These are phyloP conservation scores for Halisarca cf. caerulea DNA, from an alignment of 37 sponge, comb jelly and placozoan genomes.

Conservation along the genomic window DNA sequence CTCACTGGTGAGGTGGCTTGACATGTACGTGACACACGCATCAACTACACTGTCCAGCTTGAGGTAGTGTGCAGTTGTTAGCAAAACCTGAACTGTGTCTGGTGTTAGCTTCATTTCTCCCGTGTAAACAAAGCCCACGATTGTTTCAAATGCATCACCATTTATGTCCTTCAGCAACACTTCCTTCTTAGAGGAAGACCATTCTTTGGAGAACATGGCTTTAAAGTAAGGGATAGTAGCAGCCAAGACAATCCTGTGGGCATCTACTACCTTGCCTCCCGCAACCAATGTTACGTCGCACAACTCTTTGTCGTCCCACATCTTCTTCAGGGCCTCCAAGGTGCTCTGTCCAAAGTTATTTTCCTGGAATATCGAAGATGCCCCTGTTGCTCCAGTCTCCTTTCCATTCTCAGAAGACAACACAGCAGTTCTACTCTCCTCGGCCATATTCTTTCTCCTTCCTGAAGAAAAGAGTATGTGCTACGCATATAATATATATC, in stretches of 20 bases:
- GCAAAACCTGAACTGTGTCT: slow-evolving; percentile 59
- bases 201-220: slow-evolving; percentile 73
- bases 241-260: slow-evolving; percentile 79
- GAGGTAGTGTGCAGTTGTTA: slow-evolving; percentile 60
- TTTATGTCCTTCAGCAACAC: slow-evolving; percentile 57
- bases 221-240: slow-evolving; percentile 81
- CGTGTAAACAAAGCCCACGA: slow-evolving; percentile 73
- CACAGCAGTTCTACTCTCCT: background rate
- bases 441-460: background rate
- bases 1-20: slow-evolving; percentile 44
- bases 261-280: slow-evolving; percentile 37
- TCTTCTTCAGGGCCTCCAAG: slow-evolving; percentile 47
- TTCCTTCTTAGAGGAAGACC: slow-evolving; percentile 40
- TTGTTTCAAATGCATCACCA: slow-evolving; percentile 50
- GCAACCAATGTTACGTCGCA: slow-evolving; percentile 81
- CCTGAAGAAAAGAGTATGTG: background rate
- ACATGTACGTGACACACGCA: slow-evolving; percentile 52
- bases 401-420: background rate
- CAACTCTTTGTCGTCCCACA: slow-evolving; percentile 64
- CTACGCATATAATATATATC: no score
- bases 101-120: slow-evolving; percentile 57
- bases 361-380: slow-evolving; percentile 5
- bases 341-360: slow-evolving; percentile 34
- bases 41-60: slow-evolving; percentile 47
- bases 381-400: background rate